These are phyloP conservation scores for Xestia xanthographa DNA, from an alignment of 2,888 invertebrate genomes.

Conservation along the genomic window DNA sequence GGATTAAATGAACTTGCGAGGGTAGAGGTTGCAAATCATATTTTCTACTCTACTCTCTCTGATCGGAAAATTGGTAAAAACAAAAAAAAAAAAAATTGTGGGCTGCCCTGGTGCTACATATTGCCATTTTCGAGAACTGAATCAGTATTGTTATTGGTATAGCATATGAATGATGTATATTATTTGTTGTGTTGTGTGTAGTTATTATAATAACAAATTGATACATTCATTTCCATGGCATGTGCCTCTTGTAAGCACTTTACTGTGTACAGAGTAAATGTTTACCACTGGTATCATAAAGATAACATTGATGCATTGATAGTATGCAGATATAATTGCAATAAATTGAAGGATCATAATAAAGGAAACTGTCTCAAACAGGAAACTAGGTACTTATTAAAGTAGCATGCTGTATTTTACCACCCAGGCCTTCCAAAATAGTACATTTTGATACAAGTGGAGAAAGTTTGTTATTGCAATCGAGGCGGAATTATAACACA, in stretches of 20 bases:
- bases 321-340: neutral
- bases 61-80: too few relatives aligned
- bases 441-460: too few relatives aligned
- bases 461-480: too few relatives aligned
- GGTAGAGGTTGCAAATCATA: too few relatives aligned
- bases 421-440: neutral
- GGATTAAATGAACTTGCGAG: too few relatives aligned
- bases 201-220: neutral
- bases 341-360: constrained; percentile 1
- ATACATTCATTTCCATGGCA: constrained; percentile 21
- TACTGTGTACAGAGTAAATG: constrained; percentile 8
- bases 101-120: too few relatives aligned
- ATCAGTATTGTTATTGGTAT: neutral
- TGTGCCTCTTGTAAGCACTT: constrained; percentile 25
- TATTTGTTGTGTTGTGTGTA: neutral
- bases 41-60: too few relatives aligned
- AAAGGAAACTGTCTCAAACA: constrained; percentile 3
- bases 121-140: neutral
- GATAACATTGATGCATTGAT: constrained; percentile 28
- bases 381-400: neutral
- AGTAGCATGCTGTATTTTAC: constrained; percentile 2
- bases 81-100: too few relatives aligned
- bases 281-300: constrained; percentile 15
- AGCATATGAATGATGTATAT: neutral
- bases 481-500: too few relatives aligned